Conservation (phyloP, 2,797 vertebrate genomes). For the Artibeus lituratus region DNA sequence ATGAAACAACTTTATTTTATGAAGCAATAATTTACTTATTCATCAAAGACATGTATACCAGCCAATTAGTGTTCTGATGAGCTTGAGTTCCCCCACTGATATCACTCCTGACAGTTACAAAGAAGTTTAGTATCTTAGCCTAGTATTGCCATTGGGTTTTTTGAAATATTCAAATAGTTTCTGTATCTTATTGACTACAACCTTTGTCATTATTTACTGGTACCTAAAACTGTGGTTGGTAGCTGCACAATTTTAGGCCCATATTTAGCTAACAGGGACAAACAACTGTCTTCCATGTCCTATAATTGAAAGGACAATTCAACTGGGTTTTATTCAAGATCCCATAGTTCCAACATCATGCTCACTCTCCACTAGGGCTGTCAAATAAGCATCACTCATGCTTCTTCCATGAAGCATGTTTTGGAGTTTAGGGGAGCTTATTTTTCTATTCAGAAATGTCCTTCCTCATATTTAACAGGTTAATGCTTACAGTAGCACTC, state of each 20-base stretch:
- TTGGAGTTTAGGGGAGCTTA: not conserved
- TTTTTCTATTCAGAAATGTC: not conserved
- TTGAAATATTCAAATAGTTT: not conserved
- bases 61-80: not conserved
- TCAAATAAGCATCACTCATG: not conserved
- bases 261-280: not conserved
- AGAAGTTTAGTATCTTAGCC: not conserved
- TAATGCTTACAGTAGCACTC: not conserved
- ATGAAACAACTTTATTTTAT: constrained; percentile 27
- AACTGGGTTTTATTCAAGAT: not conserved
- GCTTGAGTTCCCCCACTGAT: not conserved
- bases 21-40: constrained; percentile 47
- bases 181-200: not conserved
- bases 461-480: not conserved
- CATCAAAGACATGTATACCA: not conserved
- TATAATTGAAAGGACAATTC: not conserved
- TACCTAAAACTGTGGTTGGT: not conserved
- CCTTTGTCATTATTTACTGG: not conserved
- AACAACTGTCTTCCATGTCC: not conserved
- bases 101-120: not conserved
- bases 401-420: not conserved
- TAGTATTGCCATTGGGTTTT: not conserved
- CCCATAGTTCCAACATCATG: not conserved
- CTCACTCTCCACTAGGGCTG: not conserved
- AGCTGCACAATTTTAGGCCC: not conserved